Percentiles rank a stretch among this genome's conserved stretches.
Conservation (phyloP, 2,797 vertebrate species). For the Phrynocephalus guinanensis region DNA sequence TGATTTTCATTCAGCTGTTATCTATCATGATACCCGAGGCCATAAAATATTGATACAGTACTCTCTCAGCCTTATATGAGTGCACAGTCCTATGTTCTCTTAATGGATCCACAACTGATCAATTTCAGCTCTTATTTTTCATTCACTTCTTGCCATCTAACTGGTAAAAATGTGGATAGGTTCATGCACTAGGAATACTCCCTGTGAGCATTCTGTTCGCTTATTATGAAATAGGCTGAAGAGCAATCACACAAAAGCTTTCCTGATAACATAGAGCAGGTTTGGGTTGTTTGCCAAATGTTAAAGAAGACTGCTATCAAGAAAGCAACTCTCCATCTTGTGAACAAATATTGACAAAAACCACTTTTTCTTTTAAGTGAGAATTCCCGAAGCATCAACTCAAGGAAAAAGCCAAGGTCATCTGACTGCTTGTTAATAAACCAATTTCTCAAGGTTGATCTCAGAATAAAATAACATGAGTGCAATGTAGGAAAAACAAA, state of each 20-base stretch:
- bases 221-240: background rate
- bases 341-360: background rate
- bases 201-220: background rate
- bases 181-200: background rate
- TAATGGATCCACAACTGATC: background rate
- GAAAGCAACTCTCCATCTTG: too few relatives aligned
- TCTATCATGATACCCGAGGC: background rate
- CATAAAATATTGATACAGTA: constrained; percentile 11
- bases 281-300: background rate
- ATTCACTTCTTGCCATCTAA: background rate
- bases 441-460: background rate
- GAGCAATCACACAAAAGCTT: background rate
- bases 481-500: background rate
- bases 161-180: background rate
- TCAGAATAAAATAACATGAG: too few relatives aligned
- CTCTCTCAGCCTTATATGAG: background rate
- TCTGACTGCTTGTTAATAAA: too few relatives aligned
- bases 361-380: background rate
- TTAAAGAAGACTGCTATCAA: background rate
- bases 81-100: background rate
- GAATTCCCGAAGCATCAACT: background rate
- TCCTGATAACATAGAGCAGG: background rate
- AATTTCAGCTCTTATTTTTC: background rate
- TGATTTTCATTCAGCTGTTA: constrained; percentile 18
- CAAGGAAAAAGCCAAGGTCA: background rate